Conservation (phyloP, 1,140 invertebrate species). For the Musca domestica region DNA sequence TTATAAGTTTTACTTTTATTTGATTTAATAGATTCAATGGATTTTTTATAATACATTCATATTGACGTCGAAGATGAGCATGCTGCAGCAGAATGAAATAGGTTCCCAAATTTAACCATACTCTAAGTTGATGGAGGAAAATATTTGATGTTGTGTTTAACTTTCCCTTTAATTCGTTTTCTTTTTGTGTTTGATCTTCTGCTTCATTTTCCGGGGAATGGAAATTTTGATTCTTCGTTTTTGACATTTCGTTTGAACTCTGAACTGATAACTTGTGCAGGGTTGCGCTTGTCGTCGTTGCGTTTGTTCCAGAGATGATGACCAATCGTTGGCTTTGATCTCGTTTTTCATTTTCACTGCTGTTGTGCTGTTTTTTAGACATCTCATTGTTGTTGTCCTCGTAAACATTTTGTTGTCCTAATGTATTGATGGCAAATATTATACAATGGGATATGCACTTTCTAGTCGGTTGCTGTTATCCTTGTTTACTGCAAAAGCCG, state of each 20-base stretch:
- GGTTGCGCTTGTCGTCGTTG: slow-evolving; percentile 22
- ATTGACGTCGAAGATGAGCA: not conserved
- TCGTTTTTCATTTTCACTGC: slow-evolving; percentile 47
- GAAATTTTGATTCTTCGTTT: too few relatives aligned
- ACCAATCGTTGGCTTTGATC: not conserved
- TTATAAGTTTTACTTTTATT: too few relatives aligned
- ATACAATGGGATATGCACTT: slow-evolving; percentile 36
- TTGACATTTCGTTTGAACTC: too few relatives aligned
- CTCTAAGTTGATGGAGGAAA: too few relatives aligned
- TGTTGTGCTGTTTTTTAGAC: slow-evolving; percentile 48
- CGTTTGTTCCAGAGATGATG: slow-evolving; percentile 8
- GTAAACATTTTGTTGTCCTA: slow-evolving; percentile 41
- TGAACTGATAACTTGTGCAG: too few relatives aligned
- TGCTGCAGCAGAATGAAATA: too few relatives aligned
- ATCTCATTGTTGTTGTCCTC: slow-evolving; percentile 31
- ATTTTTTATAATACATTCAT: slow-evolving; percentile 5
- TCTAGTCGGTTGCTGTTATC: not conserved
- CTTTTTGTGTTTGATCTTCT: slow-evolving; percentile 1
- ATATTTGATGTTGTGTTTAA: too few relatives aligned
- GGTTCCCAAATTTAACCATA: too few relatives aligned
- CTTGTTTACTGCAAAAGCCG: not conserved
- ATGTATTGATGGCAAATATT: slow-evolving; percentile 54
- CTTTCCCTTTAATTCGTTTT: not conserved
- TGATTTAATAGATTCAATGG: too few relatives aligned
- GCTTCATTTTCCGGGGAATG: slow-evolving; percentile 29